Percentiles rank a stretch among this genome's conserved stretches.
Evolutionary conservation across 2,113 vertebrate genomes (phyloP).

Genomic region (Bos taurus): DNA sequence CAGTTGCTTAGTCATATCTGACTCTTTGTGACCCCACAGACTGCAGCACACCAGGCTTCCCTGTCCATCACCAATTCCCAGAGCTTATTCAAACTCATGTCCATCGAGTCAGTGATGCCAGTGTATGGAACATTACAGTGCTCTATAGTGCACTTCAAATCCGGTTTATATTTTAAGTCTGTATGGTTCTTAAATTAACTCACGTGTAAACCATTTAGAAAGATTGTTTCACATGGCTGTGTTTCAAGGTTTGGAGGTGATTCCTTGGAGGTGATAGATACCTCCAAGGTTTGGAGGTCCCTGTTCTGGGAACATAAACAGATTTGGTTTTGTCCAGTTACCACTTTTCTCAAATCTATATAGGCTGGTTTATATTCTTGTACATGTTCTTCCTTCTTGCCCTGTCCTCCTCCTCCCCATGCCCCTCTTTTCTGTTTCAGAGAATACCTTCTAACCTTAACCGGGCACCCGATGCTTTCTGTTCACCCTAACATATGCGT

Average conservation of each 20-base stretch:
- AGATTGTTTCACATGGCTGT: not conserved
- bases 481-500: not conserved
- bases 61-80: no score
- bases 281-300: not conserved
- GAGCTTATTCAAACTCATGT: no score
- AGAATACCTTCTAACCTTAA: not conserved
- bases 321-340: not conserved
- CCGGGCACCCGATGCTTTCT: not conserved
- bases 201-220: not conserved
- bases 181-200: not conserved
- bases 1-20: no score
- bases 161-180: not conserved
- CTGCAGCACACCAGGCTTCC: no score
- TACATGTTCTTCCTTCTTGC: rapidly evolving
- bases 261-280: no score
- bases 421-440: not conserved
- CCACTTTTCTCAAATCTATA: not conserved
- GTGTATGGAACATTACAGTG: not conserved
- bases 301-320: not conserved
- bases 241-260: not conserved
- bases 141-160: not conserved
- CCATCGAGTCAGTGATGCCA: no score
- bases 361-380: not conserved
- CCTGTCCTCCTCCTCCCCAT: no score
- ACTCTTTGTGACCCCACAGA: no score